Evolutionary conservation across 2,113 vertebrate species (phyloP).

Genomic region (Gorilla gorilla): DNA sequence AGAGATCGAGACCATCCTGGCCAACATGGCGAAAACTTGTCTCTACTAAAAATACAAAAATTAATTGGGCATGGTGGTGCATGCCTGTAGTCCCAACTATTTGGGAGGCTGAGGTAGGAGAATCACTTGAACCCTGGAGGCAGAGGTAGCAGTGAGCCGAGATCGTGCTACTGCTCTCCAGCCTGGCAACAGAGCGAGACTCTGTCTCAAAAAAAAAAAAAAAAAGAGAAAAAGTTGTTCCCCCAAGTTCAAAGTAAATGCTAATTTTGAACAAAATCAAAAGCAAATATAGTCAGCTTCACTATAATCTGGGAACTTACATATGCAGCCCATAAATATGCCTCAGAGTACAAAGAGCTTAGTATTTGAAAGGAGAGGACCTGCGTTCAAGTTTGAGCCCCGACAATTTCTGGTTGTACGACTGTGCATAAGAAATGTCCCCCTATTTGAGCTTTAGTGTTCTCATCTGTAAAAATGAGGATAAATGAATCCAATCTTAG

Average conservation of each 20-base stretch:
- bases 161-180: too few species aligned
- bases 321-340: not conserved
- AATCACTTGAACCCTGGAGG: too few species aligned
- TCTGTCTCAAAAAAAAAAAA: too few species aligned
- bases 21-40: too few species aligned
- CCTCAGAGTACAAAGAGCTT: not conserved
- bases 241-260: slow-evolving; percentile 36
- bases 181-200: too few species aligned
- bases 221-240: not conserved
- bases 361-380: not conserved
- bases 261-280: slow-evolving; percentile 13
- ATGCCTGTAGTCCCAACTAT: too few species aligned
- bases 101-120: too few species aligned
- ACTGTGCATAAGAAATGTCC: not conserved
- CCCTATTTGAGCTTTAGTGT: not conserved
- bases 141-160: too few species aligned
- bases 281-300: not conserved
- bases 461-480: not conserved
- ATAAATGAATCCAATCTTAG: not conserved
- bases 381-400: not conserved
- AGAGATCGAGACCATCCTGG: too few species aligned
- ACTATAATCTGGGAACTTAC: not conserved
- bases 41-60: too few species aligned
- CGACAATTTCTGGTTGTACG: not conserved
- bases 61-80: too few species aligned